Evolutionary conservation across 1,140 invertebrate genomes (phyloP).

Genomic region (Diachasmimorpha longicaudata): DNA sequence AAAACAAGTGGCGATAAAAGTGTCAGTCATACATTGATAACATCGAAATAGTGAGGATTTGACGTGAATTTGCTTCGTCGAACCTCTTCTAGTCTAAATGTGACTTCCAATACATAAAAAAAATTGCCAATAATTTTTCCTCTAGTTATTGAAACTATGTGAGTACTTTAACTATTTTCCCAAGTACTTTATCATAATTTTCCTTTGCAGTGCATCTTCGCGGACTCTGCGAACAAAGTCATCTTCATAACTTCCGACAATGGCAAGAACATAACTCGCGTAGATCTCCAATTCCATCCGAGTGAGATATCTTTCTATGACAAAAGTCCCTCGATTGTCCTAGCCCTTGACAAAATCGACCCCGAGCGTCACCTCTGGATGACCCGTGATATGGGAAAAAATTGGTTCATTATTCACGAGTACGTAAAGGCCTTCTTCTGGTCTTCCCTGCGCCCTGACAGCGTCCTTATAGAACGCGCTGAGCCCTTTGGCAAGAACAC

Average conservation of each 20-base stretch:
- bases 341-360: constrained; percentile 78
- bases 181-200: too few species aligned
- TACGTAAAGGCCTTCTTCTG: constrained; percentile 81
- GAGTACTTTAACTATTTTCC: too few species aligned
- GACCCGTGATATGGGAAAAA: constrained; percentile 75
- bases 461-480: constrained; percentile 74
- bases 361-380: constrained; percentile 75
- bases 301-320: constrained; percentile 79
- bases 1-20: too few species aligned
- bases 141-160: not conserved
- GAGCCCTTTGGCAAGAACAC: constrained; percentile 69
- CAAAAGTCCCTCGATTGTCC: constrained; percentile 65
- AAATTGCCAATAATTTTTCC: not conserved
- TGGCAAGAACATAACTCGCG: constrained; percentile 69
- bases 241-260: constrained; percentile 80
- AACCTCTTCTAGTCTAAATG: not conserved
- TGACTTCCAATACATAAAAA: not conserved
- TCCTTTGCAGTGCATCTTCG: constrained; percentile 79
- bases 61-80: not conserved
- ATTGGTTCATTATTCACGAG: constrained; percentile 72
- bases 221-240: constrained; percentile 77
- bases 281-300: constrained; percentile 74
- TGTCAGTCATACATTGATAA: not conserved
- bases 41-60: not conserved
- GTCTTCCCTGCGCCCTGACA: constrained; percentile 63